Conservation (phyloP, 2,797 vertebrate genomes). For the Crocodylus rhombifer region DNA sequence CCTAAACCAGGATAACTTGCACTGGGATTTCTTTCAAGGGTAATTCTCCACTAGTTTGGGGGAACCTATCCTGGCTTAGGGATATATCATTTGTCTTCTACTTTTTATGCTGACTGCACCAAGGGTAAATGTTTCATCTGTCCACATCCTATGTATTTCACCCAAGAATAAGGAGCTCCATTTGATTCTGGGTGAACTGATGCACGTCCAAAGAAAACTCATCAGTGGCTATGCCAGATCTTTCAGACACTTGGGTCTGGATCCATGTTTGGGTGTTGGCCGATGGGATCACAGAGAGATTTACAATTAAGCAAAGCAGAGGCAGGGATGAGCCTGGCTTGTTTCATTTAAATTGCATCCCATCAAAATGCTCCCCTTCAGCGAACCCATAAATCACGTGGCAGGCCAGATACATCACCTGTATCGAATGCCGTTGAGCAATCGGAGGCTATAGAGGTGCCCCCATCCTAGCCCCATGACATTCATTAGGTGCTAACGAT, state of each 20-base stretch:
- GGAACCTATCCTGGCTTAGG: too few species aligned
- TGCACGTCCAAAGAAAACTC: not conserved
- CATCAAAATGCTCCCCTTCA: not conserved
- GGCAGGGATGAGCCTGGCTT: not conserved
- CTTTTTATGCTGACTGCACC: too few species aligned
- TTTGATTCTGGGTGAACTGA: not conserved
- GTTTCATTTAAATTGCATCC: conserved; percentile 38
- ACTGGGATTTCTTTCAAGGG: too few species aligned
- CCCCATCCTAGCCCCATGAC: conserved; percentile 1
- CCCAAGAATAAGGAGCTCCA: not conserved
- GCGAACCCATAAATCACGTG: conserved; percentile 39
- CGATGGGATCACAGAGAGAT: not conserved
- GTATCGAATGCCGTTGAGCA: conserved; percentile 6
- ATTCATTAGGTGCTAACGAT: conserved; percentile 21
- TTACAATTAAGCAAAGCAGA: not conserved
- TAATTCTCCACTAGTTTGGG: too few species aligned
- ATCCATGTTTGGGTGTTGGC: not conserved
- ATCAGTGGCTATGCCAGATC: not conserved
- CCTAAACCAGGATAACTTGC: too few species aligned
- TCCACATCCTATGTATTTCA: not conserved
- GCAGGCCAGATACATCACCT: conserved; percentile 22
- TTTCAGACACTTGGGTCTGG: not conserved
- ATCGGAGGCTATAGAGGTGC: not conserved
- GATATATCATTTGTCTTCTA: too few species aligned
- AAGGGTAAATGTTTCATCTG: too few species aligned